Percentiles rank a stretch among this genome's conserved stretches.
Evolutionary conservation across 2,888 invertebrate genomes (phyloP).

Genomic region (Elmis aenea): DNA sequence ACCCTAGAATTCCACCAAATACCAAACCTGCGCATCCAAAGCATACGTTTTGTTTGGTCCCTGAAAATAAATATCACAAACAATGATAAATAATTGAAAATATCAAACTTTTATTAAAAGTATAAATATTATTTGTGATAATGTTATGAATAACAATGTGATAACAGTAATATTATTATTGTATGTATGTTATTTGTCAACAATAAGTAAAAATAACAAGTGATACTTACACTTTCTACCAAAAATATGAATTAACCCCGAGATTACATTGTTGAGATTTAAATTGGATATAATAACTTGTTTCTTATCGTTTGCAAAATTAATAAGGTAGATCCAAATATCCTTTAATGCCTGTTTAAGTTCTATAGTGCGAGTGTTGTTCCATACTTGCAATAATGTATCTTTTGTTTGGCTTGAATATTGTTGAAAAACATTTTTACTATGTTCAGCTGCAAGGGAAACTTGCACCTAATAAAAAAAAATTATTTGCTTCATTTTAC

Average conservation of each 20-base stretch:
- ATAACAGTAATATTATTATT: no score
- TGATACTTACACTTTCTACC: conserved; percentile 21
- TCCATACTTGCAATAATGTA: conserved; percentile 29
- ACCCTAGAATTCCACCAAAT: conserved; percentile 46
- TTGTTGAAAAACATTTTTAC: conserved; percentile 33
- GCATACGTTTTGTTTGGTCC: conserved; percentile 44
- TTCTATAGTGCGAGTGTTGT: conserved; percentile 29
- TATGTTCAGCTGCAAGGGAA: conserved; percentile 33
- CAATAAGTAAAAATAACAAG: conserved; percentile 7
- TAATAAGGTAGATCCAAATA: conserved; percentile 25
- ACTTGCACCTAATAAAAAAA: conserved; percentile 35
- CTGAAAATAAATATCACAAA: no score
- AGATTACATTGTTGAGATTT: background rate
- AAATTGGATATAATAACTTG: background rate
- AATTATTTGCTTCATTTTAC: conserved; percentile 5
- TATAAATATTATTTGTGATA: no score
- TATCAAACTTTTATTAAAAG: conserved; percentile 1
- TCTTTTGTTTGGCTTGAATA: conserved; percentile 32
- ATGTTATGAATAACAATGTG: no score
- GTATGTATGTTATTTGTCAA: no score
- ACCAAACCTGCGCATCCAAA: conserved; percentile 46
- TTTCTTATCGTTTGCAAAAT: background rate
- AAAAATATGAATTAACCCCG: conserved; percentile 24
- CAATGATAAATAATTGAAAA: conserved; percentile 5
- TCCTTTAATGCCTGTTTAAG: conserved; percentile 28